Evolutionary conservation across 2,888 invertebrate genomes (phyloP), one percentile per base, ranked within the genome.

Genomic region (Hoplodrina ambigua): DNA sequence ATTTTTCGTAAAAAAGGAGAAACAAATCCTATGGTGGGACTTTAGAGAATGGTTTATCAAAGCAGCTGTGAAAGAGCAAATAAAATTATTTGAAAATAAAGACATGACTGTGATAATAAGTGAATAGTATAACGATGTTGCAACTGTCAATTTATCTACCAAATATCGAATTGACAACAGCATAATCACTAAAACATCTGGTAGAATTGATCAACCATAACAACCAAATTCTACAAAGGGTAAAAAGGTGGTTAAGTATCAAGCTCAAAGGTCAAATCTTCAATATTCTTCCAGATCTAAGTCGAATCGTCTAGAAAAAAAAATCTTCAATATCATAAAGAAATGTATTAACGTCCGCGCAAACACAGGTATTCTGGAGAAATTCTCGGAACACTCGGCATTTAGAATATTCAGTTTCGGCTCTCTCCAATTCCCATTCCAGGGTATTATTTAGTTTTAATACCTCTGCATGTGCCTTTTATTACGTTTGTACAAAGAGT

Each of bases 401-500:
- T 83, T 75, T 82, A 54, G 81, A 82, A 84, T 72, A 84, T 82
- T 83, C 81, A 70, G 78, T 76, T 76, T 78, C 66, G 63, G 70
- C 59, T 68, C 72, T 74, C 67, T 73, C 66, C 61, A 64, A 69
- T 73, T 75, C 63, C 63, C 69, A 68, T 82, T 77, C 58, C 69
- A 33, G 53, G 49, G 61, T 70, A 75, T 75, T 82, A 80, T 75
- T 75, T 72, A 83, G 80, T 80, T 76, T 80, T 71, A 75, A 72
- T 78, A 69, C 81, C 62, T 59, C 37, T 66, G 50, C 53, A 64
- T 70, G 63, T 50, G 63, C 64, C 49, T 75, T 75, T 75, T 75
- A 72, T 72, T 68, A 53, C 65, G 62, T 72, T 54, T 80, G 58
- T 62, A 64, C 61, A 69, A 67, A 54, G 56, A 60, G 37, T 63